phyloP scores from a whole-genome alignment of 1,140 invertebrate genomes.

The Drosophila kepulauana region DNA sequence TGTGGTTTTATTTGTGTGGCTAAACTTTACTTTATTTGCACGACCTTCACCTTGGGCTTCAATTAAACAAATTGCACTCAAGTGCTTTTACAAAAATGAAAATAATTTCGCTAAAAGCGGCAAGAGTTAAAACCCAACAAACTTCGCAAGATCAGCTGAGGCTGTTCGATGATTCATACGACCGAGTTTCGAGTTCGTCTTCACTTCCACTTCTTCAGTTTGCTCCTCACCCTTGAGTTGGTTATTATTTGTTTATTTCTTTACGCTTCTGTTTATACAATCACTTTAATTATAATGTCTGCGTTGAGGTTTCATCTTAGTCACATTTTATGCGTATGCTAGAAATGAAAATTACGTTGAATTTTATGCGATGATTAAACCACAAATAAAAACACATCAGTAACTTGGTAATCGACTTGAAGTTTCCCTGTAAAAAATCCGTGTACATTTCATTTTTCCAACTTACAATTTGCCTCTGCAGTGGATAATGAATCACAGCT shows the following conservation, averaged over 20 bases:
- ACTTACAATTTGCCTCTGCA: not conserved
- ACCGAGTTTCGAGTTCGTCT: constrained; percentile 14
- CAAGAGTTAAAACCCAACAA: constrained; percentile 13
- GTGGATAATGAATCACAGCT: not conserved
- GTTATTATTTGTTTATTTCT: constrained; percentile 9
- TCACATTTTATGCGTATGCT: constrained; percentile 16
- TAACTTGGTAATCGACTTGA: not conserved
- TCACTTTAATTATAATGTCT: constrained; percentile 20
- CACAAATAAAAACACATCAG: not conserved
- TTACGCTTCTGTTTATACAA: constrained; percentile 34
- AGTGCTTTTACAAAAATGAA: constrained; percentile 69
- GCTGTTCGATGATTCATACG: constrained; percentile 58
- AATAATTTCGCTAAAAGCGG: constrained; percentile 56
- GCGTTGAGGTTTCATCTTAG: constrained; percentile 14
- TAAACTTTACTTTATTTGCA: constrained; percentile 28
- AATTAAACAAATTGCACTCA: constrained; percentile 73
- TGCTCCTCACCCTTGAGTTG: not conserved
- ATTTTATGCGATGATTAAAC: not conserved
- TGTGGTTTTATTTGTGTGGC: constrained; percentile 48
- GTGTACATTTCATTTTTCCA: not conserved
- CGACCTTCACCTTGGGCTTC: constrained; percentile 80
- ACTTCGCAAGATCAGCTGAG: constrained; percentile 39
- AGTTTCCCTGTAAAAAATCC: not conserved
- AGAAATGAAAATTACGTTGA: not conserved
- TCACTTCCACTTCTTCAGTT: not conserved